A percentile compares a stretch with the other conserved stretches of the same genome.
Evolutionary conservation across 2,888 invertebrate species (phyloP).

Genomic region (Acrobeloides nanus): DNA sequence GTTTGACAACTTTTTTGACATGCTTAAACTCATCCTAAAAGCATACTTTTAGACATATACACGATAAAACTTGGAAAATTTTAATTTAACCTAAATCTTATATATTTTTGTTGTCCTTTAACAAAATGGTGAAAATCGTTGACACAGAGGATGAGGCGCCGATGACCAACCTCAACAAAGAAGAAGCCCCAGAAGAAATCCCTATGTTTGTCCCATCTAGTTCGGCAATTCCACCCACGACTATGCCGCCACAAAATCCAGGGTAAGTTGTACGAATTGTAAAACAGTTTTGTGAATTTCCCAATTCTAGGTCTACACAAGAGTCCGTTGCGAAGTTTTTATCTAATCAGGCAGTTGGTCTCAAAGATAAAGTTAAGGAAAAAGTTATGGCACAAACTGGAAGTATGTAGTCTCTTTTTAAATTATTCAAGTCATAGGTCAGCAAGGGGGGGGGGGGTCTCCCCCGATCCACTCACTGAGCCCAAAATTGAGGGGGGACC

Average conservation of each 20-base stretch:
- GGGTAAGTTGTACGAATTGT: conserved; percentile 6
- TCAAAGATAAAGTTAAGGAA: conserved; percentile 46
- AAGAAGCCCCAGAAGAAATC: conserved; percentile 26
- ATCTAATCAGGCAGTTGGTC: conserved; percentile 36
- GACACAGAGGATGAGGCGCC: conserved; percentile 23
- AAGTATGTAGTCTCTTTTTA: conserved; percentile 30
- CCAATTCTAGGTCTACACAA: conserved; percentile 20
- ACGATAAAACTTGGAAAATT: too few relatives aligned
- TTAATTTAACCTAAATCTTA: too few relatives aligned
- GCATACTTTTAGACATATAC: too few relatives aligned
- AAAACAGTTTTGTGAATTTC: neutral
- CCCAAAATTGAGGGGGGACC: too few relatives aligned
- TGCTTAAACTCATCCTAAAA: too few relatives aligned
- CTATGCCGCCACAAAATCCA: conserved; percentile 3
- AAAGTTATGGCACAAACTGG: conserved; percentile 49
- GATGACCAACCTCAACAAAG: conserved; percentile 29
- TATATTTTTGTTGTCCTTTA: too few relatives aligned
- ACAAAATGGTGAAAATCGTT: conserved; percentile 17
- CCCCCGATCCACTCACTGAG: too few relatives aligned
- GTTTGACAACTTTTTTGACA: too few relatives aligned
- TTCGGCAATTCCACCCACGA: conserved; percentile 4
- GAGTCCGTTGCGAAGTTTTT: conserved; percentile 40
- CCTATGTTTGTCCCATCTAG: conserved; percentile 28
- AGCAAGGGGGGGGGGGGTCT: neutral
- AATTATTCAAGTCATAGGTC: neutral